Conservation (phyloP, 2,888 invertebrate genomes). For the Poecilus cupreus region DNA sequence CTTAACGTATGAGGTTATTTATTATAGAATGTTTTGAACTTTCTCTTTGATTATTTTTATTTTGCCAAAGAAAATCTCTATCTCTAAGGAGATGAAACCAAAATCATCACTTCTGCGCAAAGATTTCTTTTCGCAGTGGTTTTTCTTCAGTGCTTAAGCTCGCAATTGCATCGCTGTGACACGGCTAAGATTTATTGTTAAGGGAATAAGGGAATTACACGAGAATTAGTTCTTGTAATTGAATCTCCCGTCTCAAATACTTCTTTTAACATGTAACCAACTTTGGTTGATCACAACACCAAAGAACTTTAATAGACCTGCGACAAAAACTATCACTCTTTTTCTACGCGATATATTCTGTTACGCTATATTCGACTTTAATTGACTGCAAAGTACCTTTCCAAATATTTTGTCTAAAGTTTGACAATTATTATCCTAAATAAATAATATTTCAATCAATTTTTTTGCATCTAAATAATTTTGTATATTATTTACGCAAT, state of each 20-base stretch:
- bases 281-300: neutral
- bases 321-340: neutral
- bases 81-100: too few species aligned
- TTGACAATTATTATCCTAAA: too few species aligned
- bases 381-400: too few species aligned
- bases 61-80: too few species aligned
- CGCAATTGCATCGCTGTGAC: neutral
- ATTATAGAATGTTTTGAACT: too few species aligned
- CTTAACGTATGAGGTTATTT: too few species aligned
- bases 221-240: conserved; percentile 36
- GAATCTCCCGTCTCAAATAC: conserved; percentile 16
- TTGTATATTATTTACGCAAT: too few species aligned
- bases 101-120: neutral
- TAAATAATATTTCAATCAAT: too few species aligned
- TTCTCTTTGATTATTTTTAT: too few species aligned
- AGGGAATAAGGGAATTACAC: conserved; percentile 39
- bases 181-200: conserved; percentile 19
- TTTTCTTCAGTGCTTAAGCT: neutral
- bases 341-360: neutral
- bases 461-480: too few species aligned
- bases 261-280: conserved; percentile 26
- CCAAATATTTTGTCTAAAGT: too few species aligned
- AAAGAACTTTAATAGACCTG: conserved; percentile 7
- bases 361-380: too few species aligned
- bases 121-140: neutral